Percentiles rank a stretch among this genome's conserved stretches.
Conservation (phyloP, 2,888 invertebrate species). For the Taphrorychus bicolor region DNA sequence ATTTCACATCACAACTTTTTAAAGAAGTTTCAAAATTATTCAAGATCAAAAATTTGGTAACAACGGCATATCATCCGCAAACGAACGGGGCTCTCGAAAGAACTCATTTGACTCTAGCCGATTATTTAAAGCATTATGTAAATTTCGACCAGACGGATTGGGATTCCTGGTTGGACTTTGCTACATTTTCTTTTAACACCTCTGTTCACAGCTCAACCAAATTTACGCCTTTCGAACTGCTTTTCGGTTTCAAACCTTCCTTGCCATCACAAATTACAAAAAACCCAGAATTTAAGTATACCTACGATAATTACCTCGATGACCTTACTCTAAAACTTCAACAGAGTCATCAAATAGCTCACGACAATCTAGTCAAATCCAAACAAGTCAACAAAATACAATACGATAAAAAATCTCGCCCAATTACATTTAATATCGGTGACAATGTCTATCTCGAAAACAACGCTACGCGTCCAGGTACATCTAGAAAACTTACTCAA, state of each 20-base stretch:
- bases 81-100: slow-evolving; percentile 51
- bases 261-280: slow-evolving; percentile 44
- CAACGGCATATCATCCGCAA: slow-evolving; percentile 49
- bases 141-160: slow-evolving; percentile 51
- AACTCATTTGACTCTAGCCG: slow-evolving; percentile 49
- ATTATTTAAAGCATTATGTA: slow-evolving; percentile 54
- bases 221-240: slow-evolving; percentile 51
- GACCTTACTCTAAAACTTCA: slow-evolving; percentile 14
- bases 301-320: slow-evolving; percentile 45
- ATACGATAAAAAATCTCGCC: not conserved
- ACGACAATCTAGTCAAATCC: not conserved
- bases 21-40: slow-evolving; percentile 47
- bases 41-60: slow-evolving; percentile 48
- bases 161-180: slow-evolving; percentile 50
- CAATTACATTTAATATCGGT: not conserved
- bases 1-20: slow-evolving; percentile 45
- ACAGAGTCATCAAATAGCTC: not conserved
- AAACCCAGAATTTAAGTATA: slow-evolving; percentile 46
- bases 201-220: slow-evolving; percentile 49
- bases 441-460: slow-evolving; percentile 2
- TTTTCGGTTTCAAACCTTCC: slow-evolving; percentile 48
- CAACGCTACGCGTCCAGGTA: not conserved
- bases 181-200: slow-evolving; percentile 52
- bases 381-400: slow-evolving; percentile 3
- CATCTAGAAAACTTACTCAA: slow-evolving; percentile 2